Evolutionary conservation across 2,113 vertebrate genomes (phyloP), one percentile per base, ranked within the genome.

Genomic region (Peromyscus californicus): DNA sequence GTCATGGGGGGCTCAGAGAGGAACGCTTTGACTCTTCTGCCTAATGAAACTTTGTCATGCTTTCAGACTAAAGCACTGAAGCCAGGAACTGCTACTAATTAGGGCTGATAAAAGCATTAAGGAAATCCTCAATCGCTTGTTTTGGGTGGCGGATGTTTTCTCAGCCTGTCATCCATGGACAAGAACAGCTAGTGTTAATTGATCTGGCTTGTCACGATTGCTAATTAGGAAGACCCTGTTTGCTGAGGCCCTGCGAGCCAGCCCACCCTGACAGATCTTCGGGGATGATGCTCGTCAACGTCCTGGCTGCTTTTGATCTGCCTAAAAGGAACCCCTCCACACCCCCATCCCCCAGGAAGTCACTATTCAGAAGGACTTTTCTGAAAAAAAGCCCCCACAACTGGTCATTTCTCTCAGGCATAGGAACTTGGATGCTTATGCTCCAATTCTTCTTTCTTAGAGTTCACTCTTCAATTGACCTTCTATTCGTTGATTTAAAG

Each of bases 71-170:
- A 97, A 91, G 83, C 82, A 57, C 0, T 33, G 82, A 91, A 94
- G 70, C 89, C 74, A 85, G 91, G 89, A 93, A 36, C 29, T 26
- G 5, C 91, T 96, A 91, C 94, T 97, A 97, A 96, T 97, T 96
- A 97, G 86, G 89, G 31, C 76, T 54, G 93, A 91, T 93, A 84
- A 95, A 89, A 74, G 74, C 86, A 74, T 89, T 91, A 93, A 92
- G 76, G 76, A 91, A 94, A 90, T 69, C 76, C 67, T 95, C 85
- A 92, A 59, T 94, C 70, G 21, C 85, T 95, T 93, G 85, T 89
- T 84, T 78, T 69, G 91, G 93, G 91, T 91, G 39, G 94, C 83
- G 78, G 91, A 90, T 91, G 61, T 96, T 96, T 97, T 91, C 75
- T n/a, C 59, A 72, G 93, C 45, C 89, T 94, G 54, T 85, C 89